Base-by-base conservation (phyloP, 2,888 invertebrate genomes). In the Platycheirus rosarum region DNA sequence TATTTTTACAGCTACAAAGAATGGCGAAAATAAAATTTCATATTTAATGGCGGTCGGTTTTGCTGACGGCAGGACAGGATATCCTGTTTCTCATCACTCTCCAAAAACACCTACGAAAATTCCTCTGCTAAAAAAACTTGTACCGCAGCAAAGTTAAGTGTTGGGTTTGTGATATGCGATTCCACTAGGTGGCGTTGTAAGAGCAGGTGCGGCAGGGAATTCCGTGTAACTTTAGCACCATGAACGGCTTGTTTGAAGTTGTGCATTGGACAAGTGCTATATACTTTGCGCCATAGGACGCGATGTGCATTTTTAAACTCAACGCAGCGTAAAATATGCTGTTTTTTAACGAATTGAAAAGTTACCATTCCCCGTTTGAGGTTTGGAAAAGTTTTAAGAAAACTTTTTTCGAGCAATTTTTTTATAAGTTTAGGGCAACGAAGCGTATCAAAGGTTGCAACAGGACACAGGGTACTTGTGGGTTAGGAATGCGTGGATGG, bases 1-100 rank as follows among this genome's bases (percentile, higher is more conserved):
- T 68, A 53, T 82, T 82, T 80, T 71, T 71, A 76, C 80, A 76
- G 42, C 80, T 82, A 76, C 76, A 82, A 76, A 65, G 70, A 71
- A 70, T 35, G 66, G 18, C 7, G 46, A 66, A 82, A 76, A 82
- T 76, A 66, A 76, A 76, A 76, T 82, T 82, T 62, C 66, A 71
- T 68, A 82, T 76, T 76, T 82, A 75, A 82, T 71, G 62, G 76
- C 75, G 74, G 70, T 63, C 35, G 75, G 53, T 69, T 69, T 42
- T 40, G 69, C 65, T 75, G 69, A 65, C 69, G 55, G 46, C 70
- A 69, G 69, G 68, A 68, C 37, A 37, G 48, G 3, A 14, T 14
- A 23, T 23, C 57, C 40, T 6, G 26, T 42, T 20, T 20, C 16
- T 26, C n/a, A 9, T 9, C 40, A 18, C 14, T 23, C 3, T 11